Evolutionary conservation across 2,888 invertebrate genomes (phyloP).

Genomic region (Sarcophaga rosellei): DNA sequence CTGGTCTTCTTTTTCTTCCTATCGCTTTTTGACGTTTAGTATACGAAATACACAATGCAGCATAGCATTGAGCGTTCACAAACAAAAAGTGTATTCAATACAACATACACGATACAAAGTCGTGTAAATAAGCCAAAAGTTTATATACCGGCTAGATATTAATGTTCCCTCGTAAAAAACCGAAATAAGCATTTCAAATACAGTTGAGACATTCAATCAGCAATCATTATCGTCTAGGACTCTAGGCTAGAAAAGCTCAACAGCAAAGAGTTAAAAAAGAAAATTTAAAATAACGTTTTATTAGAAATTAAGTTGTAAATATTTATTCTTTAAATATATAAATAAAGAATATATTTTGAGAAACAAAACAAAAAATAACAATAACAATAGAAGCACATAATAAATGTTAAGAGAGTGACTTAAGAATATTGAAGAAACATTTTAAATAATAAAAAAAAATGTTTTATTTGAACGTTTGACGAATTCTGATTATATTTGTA

Average conservation of each 20-base stretch:
- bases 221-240: background rate
- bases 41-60: no score
- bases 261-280: background rate
- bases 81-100: no score
- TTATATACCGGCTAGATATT: no score
- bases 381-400: slow-evolving; percentile 12
- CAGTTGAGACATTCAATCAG: background rate
- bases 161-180: background rate
- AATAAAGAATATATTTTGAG: slow-evolving; percentile 12
- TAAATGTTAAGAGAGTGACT: slow-evolving; percentile 21
- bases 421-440: slow-evolving; percentile 8
- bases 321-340: background rate
- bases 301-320: slow-evolving; percentile 46
- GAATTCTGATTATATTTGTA: slow-evolving; percentile 33
- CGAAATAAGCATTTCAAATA: slow-evolving; percentile 37
- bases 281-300: slow-evolving; percentile 7
- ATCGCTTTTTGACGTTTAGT: no score
- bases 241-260: slow-evolving; percentile 27
- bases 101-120: no score
- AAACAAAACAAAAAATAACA: slow-evolving; percentile 44
- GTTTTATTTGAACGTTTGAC: slow-evolving; percentile 20
- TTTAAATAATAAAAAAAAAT: slow-evolving; percentile 13
- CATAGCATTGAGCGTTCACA: no score
- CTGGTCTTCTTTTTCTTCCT: no score
- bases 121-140: no score